Conservation (phyloP, 1,140 invertebrate genomes). For the Aphis craccivora region DNA sequence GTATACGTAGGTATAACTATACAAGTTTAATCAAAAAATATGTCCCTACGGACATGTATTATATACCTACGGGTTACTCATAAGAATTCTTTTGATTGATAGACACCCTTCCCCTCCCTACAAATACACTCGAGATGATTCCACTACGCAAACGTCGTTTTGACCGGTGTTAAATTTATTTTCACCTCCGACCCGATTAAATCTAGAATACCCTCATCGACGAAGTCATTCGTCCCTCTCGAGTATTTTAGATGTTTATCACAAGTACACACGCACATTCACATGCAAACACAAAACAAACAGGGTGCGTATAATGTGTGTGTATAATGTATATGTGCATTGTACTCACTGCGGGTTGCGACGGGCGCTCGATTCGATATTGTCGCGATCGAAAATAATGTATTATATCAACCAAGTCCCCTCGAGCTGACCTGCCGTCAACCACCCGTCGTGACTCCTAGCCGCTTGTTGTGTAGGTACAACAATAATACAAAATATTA, state of each 20-base stretch:
- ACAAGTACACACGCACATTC: too few relatives aligned
- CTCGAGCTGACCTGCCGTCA: not conserved
- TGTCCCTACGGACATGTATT: not conserved
- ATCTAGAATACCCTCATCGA: not conserved
- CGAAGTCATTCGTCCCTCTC: not conserved
- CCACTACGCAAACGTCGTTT: not conserved
- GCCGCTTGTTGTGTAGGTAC: not conserved
- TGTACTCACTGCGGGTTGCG: not conserved
- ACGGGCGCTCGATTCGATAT: slow-evolving; percentile 34
- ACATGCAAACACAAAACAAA: slow-evolving; percentile 23
- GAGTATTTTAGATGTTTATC: slow-evolving; percentile 44
- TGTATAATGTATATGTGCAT: not conserved
- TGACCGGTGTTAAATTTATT: slow-evolving; percentile 3
- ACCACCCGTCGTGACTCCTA: slow-evolving; percentile 44
- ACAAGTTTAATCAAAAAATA: not conserved
- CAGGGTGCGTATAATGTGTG: not conserved
- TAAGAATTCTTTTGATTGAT: not conserved
- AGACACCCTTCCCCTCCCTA: not conserved
- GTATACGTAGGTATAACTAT: not conserved
- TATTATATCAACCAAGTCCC: not conserved
- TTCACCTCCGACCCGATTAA: slow-evolving; percentile 30
- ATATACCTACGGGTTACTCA: too few relatives aligned
- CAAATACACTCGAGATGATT: not conserved
- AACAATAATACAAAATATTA: slow-evolving; percentile 26
- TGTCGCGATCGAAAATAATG: slow-evolving; percentile 43